phyloP scores from a whole-genome alignment of 2,888 invertebrate species.

The Camponotus fellah region DNA sequence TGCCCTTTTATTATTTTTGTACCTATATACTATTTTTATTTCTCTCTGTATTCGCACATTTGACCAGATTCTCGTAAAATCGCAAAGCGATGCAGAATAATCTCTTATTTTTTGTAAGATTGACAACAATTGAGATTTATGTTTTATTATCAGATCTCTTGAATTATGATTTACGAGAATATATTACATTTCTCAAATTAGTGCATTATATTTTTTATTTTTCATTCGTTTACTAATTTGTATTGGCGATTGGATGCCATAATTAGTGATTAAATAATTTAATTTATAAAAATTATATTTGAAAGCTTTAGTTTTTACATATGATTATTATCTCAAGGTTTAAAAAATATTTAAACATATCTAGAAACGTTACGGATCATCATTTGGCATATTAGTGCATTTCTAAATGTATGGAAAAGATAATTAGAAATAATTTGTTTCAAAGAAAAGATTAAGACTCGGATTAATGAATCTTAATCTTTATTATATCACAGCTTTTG shows the following conservation, averaged over 20 bases:
- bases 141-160: slow-evolving; percentile 5
- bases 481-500: slow-evolving; percentile 5
- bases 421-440: slow-evolving; percentile 49
- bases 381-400: slow-evolving; percentile 55
- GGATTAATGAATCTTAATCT: slow-evolving; percentile 7
- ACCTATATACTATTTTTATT: slow-evolving; percentile 29
- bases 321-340: slow-evolving; percentile 50
- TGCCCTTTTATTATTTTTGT: slow-evolving; percentile 43
- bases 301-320: slow-evolving; percentile 52
- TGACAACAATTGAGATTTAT: slow-evolving; percentile 16
- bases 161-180: slow-evolving; percentile 4
- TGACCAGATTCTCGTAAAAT: not conserved
- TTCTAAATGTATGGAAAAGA: slow-evolving; percentile 39
- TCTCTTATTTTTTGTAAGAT: slow-evolving; percentile 8
- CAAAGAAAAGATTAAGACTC: slow-evolving; percentile 53
- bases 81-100: not conserved
- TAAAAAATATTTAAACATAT: slow-evolving; percentile 46
- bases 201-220: slow-evolving; percentile 58
- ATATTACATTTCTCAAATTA: slow-evolving; percentile 50
- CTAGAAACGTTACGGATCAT: slow-evolving; percentile 38
- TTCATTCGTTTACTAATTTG: slow-evolving; percentile 58
- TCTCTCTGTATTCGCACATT: slow-evolving; percentile 21
- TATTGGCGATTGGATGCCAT: slow-evolving; percentile 54
- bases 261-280: slow-evolving; percentile 60
- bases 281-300: slow-evolving; percentile 61